Evolutionary conservation across 2,113 vertebrate species (phyloP), one percentile per base, ranked within the genome.

Genomic region (Brachyhypopomus gauderio): DNA sequence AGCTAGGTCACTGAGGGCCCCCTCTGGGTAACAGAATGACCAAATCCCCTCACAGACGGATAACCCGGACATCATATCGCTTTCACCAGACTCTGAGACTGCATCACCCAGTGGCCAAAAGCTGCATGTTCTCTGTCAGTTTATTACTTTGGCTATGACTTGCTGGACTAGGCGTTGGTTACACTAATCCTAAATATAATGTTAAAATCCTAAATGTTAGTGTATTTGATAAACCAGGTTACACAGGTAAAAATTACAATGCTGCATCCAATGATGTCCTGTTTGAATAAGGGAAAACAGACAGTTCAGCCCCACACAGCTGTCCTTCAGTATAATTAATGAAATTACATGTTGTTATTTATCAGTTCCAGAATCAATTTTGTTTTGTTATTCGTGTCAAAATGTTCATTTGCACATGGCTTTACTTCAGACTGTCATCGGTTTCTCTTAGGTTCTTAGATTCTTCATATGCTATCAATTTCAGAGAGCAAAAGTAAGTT

Each of bases 1-100:
- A 30, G 63, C 72, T 52, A 76, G 64, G 80, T 76, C 63, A 48
- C 5, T 25, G 19, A 41, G 67, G 67, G n/a, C 22, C 17, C 45
- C 72, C 63, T 58, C 27, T 36, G 55, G 52, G 7, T 67, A 76
- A 75, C n/a, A 64, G 52, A 76, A 3, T 70, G 80, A 52, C 27
- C 63, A 22, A 64, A 64, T 0, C 17, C 30, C 4, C 4, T 64
- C 64, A 17, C 64, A 67, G 27, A 36, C 16, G 17, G 16, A 30
- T 67, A 63, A 41, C 41, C 23, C 62, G n/a, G n/a, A 75, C 7
- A 5, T 41, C 34, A 55, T 45, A 22, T 36, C 3, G 16, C 27
- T 34, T 67, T 62, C 34, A 75, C 30, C 30, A 62, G n/a, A 11
- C 11, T 38, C 5, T 22, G 34, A 16, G 56, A 62, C 30, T 62